Evolutionary conservation across 2,888 invertebrate genomes (phyloP), one percentile per base, ranked within the genome.

Genomic region (Mechanitis mazaeus): DNA sequence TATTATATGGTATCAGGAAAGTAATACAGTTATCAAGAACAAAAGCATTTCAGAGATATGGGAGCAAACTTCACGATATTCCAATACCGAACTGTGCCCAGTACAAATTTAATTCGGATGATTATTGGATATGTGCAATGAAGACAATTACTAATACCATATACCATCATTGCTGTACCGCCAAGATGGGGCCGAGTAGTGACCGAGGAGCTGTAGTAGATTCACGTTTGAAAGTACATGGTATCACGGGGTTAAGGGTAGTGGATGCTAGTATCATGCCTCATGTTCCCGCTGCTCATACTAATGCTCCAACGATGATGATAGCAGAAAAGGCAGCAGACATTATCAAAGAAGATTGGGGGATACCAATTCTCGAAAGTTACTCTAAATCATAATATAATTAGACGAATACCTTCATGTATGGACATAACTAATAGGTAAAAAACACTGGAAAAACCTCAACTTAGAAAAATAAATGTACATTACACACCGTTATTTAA

Each of bases 41-140:
- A 0, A 78, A 81, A 54, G 87, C 91, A 2, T 91, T 93, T 79
- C 83, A 84, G 64, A 75, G 83, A 67, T 87, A 90, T 65, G 91
- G 92, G 2, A 88, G 91, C 4, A 85, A 83, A 63, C 75, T 92
- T 38, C 93, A 93, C 68, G 83, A 84, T 42, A 81, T 91, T 12
- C 83, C 86, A 0, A 84, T 92, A 60, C 92, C 92, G 0, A 92
- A 90, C 9, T 94, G 94, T 73, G 84, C 87, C 33, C 76, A 89
- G 11, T 79, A 88, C 55, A 79, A 76, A 55, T 92, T 92, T 68
- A 81, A 85, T 45, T 91, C 92, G 0, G 93, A 94, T 72, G 91
- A 90, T 4, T 95, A 95, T 75, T 94, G 94, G 93, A 91, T 90
- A 46, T 96, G 96, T 67, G 92, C 93, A 57, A 83, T 87, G 66